phyloP scores from a whole-genome alignment of 92 coral and sea anemone species.

The Galaxea fascicularis region DNA sequence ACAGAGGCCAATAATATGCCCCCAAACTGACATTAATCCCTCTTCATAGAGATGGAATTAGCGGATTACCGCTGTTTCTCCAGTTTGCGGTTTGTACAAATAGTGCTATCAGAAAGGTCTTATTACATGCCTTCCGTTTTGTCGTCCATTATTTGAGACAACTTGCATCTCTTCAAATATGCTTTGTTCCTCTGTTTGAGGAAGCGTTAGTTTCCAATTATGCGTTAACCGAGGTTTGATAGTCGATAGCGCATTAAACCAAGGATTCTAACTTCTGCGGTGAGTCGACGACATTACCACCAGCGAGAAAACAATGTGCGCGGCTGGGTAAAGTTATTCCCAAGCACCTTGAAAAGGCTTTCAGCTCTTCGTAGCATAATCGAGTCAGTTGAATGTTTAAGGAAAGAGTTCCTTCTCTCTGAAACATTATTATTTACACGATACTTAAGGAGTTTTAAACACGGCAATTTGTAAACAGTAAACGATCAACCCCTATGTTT shows the following conservation, averaged over 20 bases:
- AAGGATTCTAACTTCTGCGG: slow-evolving; percentile 16
- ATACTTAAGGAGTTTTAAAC: slow-evolving; percentile 77
- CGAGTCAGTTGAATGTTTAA: slow-evolving; percentile 10
- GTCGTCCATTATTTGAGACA: slow-evolving; percentile 5
- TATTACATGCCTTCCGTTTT: slow-evolving; percentile 22
- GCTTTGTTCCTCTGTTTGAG: slow-evolving; percentile 59
- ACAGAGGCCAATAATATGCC: slow-evolving; percentile 38
- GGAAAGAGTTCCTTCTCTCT: slow-evolving; percentile 41
- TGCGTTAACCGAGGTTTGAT: slow-evolving; percentile 54
- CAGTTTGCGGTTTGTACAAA: slow-evolving; percentile 21
- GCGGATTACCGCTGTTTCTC: slow-evolving; percentile 60
- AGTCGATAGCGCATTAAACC: slow-evolving; percentile 24
- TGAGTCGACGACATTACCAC: neutral
- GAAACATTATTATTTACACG: slow-evolving; percentile 69
- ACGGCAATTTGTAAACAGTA: slow-evolving; percentile 74
- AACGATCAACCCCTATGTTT: slow-evolving; percentile 22
- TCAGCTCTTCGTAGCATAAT: neutral
- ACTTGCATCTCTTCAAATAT: slow-evolving; percentile 30
- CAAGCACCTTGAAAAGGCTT: neutral
- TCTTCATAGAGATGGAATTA: slow-evolving; percentile 69
- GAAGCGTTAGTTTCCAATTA: slow-evolving; percentile 70
- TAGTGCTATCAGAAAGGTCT: slow-evolving; percentile 17
- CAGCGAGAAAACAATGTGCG: neutral
- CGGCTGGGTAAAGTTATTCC: neutral
- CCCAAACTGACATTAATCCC: slow-evolving; percentile 74